Conservation (phyloP, 2,888 invertebrate genomes). For the Machimus atricapillus region DNA sequence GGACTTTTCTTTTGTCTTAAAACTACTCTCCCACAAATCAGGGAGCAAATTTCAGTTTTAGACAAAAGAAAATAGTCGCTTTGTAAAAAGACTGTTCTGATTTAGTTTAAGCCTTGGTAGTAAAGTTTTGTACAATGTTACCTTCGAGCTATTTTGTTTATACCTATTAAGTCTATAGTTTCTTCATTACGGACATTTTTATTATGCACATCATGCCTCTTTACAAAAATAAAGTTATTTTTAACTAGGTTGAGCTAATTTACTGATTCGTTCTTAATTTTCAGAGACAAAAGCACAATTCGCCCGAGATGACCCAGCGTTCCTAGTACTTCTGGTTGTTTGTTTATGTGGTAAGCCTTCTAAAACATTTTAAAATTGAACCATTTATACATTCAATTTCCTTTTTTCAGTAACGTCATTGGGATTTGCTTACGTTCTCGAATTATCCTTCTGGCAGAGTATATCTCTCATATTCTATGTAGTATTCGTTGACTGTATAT, state of each 20-base stretch:
- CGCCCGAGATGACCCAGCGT: constrained; percentile 98
- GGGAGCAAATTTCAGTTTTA: neutral
- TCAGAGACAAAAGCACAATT: constrained; percentile 97
- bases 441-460: constrained; percentile 73
- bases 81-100: no score
- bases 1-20: neutral
- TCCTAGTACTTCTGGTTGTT: constrained; percentile 86
- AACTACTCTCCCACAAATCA: neutral
- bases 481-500: constrained; percentile 93
- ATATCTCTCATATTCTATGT: constrained; percentile 88
- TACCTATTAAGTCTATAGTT: no score
- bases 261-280: constrained; percentile 54
- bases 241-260: no score
- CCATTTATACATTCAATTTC: neutral
- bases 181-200: no score
- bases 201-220: no score
- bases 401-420: constrained; percentile 82
- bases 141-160: no score
- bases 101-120: no score
- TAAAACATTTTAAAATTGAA: neutral
- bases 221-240: no score
- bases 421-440: constrained; percentile 82
- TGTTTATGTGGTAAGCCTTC: constrained; percentile 75
- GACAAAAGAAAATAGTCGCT: no score
- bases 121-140: no score